These are phyloP conservation scores for Drosophila cardini DNA, from an alignment of 1,140 invertebrate species.

Conservation along the genomic window DNA sequence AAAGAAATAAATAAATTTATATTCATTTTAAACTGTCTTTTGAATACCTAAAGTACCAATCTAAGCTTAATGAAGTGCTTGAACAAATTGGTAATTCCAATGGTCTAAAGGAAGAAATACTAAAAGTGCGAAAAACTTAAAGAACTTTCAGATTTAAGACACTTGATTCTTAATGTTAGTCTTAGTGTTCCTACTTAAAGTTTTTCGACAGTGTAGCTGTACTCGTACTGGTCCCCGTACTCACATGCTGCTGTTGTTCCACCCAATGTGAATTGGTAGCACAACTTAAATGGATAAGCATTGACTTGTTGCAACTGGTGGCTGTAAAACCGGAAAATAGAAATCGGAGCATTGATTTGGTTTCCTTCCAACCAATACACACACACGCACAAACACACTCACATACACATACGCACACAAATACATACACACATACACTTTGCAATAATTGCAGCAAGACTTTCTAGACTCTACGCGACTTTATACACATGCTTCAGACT, in stretches of 20 bases:
- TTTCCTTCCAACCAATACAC: constrained; percentile 11
- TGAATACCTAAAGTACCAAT: no score
- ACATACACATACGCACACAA: constrained; percentile 14
- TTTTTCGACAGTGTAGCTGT: no score
- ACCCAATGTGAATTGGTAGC: constrained; percentile 31
- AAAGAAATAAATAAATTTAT: no score
- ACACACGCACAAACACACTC: neutral
- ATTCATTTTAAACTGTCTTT: no score
- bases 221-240: neutral
- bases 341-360: constrained; percentile 46
- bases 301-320: constrained; percentile 15
- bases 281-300: constrained; percentile 28
- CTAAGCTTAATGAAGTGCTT: no score
- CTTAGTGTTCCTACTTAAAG: no score
- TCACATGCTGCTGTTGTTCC: constrained; percentile 24
- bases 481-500: constrained; percentile 22
- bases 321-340: constrained; percentile 44
- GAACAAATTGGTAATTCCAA: no score
- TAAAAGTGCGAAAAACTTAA: no score
- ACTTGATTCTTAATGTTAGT: no score
- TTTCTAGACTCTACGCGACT: constrained; percentile 51
- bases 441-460: constrained; percentile 54
- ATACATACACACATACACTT: constrained; percentile 17
- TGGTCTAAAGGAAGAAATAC: no score
- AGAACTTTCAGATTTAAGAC: no score